Evolutionary conservation across 2,113 vertebrate species (phyloP).

Genomic region (Psittacus erithacus): DNA sequence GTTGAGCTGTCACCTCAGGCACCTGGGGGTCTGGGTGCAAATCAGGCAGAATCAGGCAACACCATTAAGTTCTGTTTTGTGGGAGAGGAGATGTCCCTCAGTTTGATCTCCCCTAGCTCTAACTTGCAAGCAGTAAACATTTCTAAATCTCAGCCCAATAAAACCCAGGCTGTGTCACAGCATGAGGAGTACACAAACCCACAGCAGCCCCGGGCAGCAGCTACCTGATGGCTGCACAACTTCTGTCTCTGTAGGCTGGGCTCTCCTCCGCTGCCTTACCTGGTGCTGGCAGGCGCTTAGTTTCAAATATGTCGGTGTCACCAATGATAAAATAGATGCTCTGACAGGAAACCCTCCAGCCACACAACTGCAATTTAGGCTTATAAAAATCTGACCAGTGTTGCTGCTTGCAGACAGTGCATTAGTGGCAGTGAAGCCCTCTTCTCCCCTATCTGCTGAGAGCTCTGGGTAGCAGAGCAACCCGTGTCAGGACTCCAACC

Average conservation of each 20-base stretch:
- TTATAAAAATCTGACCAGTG: neutral
- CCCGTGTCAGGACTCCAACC: neutral
- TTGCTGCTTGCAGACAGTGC: neutral
- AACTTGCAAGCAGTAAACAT: accelerated
- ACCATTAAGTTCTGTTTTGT: neutral
- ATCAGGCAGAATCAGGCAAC: neutral
- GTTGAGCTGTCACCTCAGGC: neutral
- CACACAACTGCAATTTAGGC: neutral
- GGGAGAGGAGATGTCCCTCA: neutral
- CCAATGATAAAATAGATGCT: neutral
- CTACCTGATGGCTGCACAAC: neutral
- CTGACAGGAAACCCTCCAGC: neutral
- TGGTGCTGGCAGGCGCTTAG: neutral
- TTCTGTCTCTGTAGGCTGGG: neutral
- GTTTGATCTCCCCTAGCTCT: neutral
- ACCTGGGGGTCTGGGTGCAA: neutral
- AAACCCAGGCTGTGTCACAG: neutral
- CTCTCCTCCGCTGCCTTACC: neutral
- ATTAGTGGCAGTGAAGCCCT: accelerated
- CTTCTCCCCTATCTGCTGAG: neutral
- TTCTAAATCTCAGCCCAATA: neutral
- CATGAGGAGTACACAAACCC: accelerated
- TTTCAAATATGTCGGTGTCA: neutral
- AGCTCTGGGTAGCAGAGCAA: neutral
- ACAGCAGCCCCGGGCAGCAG: neutral